Base-by-base conservation (phyloP, 2,888 invertebrate species). In the Tetropium fuscum region DNA sequence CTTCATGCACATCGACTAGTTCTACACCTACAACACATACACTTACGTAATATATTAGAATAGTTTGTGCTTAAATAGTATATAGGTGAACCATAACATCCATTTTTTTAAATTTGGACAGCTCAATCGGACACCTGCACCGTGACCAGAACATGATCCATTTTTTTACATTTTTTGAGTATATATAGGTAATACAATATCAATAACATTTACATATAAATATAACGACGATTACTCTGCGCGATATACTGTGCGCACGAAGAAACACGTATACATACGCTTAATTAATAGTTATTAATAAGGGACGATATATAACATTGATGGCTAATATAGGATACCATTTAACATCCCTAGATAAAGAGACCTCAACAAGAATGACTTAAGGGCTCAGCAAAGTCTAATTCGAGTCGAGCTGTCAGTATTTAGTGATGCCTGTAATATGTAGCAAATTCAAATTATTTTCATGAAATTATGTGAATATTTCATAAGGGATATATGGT, bases 361-460 rank as follows among this genome's bases (percentile, higher is more conserved):
- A 68, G 62, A 60, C 61, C 58, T 64, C 70, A 57, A 61, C 61
- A 53, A 62, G 60, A 66, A 60, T 41, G 68, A 70, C 72, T 66
- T 54, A 71, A 74, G 74, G 74, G 74, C 74, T 74, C 74, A 72
- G 60, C 38, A 69, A 70, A 59, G 68, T 70, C 69, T 63, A 54
- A 30, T 36, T 61, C 60, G 18, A 47, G 44, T 51, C 25, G 58
- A 58, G 53, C 10, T 41, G 22, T 53, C 53, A 8, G 53, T 56
- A 38, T 59, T 49, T 49, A 53, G 34, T 48, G 34, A 60, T 47
- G 57, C 18, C 5, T n/a, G n/a, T n/a, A n/a, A n/a, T n/a, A n/a
- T n/a, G n/a, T n/a, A n/a, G n/a, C n/a, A n/a, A n/a, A n/a, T n/a
- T n/a, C n/a, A n/a, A n/a, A n/a, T n/a, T n/a, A n/a, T n/a, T n/a